Conservation (phyloP, 2,113 vertebrate species). For the Hepsetus odoe region DNA sequence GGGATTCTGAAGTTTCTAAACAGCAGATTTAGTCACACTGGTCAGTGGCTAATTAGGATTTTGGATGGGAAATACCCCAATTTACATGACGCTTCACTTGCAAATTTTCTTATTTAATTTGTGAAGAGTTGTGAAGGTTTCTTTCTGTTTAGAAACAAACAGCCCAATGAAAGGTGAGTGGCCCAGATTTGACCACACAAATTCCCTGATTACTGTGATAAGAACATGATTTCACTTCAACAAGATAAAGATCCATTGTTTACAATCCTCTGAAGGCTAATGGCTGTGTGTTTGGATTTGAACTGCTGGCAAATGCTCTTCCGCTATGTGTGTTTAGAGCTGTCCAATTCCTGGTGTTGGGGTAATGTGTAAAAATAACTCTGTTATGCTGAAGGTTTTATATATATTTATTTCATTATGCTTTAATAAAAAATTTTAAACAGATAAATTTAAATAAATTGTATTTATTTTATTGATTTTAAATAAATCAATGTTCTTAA, state of each 20-base stretch:
- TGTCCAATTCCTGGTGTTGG: neutral
- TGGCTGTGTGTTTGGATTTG: constrained; percentile 31
- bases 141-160: neutral
- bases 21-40: neutral
- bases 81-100: neutral
- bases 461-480: no score
- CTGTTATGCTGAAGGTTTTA: neutral
- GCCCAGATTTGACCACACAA: neutral
- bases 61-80: neutral
- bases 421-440: no score
- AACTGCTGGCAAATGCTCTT: neutral
- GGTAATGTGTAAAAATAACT: neutral
- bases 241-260: constrained; percentile 12
- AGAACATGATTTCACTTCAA: neutral
- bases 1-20: neutral
- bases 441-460: no score
- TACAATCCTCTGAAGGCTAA: constrained; percentile 15
- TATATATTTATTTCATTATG: neutral
- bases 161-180: neutral
- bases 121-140: neutral
- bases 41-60: neutral
- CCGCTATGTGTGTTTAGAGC: constrained; percentile 21
- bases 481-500: no score
- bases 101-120: neutral
- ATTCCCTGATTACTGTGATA: neutral